Conservation (phyloP, 2,797 vertebrate genomes). For the Poeciliopsis paucimaculata region DNA sequence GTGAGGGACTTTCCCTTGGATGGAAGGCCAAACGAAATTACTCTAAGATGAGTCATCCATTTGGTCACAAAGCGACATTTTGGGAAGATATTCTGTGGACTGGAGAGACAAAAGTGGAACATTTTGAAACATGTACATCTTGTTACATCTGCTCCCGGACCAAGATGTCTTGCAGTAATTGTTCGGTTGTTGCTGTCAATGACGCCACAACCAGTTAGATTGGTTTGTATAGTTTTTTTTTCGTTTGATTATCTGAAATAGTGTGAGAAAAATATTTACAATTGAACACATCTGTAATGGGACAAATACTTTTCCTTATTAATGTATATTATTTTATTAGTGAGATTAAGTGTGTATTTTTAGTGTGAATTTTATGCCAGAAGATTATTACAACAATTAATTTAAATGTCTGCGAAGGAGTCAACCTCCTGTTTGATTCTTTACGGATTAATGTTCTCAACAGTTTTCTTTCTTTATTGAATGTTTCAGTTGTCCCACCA, state of each 20-base stretch:
- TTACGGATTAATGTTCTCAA: not conserved
- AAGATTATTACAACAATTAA: not conserved
- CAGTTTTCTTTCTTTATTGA: not conserved
- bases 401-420: not conserved
- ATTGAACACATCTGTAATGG: no score
- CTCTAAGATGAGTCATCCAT: not conserved
- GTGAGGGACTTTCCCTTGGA: not conserved
- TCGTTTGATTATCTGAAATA: no score
- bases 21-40: not conserved
- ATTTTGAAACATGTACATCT: not conserved
- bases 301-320: no score
- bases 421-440: not conserved
- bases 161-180: not conserved
- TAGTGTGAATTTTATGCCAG: not conserved
- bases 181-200: no score
- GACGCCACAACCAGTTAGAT: no score
- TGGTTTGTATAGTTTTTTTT: no score
- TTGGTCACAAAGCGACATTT: not conserved
- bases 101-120: not conserved
- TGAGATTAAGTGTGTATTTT: not conserved
- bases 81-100: not conserved
- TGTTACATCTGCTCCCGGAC: not conserved
- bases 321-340: no score
- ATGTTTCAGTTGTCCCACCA: not conserved
- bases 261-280: no score